phyloP scores from a whole-genome alignment of 2,888 invertebrate genomes.

The Gymnocheta viridis region DNA sequence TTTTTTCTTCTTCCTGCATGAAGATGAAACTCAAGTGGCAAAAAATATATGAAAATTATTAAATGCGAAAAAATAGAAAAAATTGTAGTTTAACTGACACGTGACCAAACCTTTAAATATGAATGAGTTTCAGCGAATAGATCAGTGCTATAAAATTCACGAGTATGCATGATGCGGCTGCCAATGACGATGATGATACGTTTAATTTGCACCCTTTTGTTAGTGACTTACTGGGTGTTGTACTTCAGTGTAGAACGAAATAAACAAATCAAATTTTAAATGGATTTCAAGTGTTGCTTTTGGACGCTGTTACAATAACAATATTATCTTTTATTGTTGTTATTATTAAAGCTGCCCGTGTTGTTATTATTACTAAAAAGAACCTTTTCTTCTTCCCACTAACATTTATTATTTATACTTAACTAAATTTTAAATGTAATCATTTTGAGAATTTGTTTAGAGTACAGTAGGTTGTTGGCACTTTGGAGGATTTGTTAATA shows the following conservation, averaged over 20 bases:
- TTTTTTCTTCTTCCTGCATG: slow-evolving; percentile 6
- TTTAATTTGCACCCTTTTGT: slow-evolving; percentile 69
- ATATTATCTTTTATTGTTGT: slow-evolving; percentile 54
- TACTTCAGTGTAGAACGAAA: slow-evolving; percentile 43
- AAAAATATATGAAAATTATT: slow-evolving; percentile 36
- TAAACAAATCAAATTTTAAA: slow-evolving; percentile 70
- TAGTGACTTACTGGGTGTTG: slow-evolving; percentile 4
- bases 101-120: slow-evolving; percentile 59
- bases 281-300: slow-evolving; percentile 69
- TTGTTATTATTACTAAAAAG: slow-evolving; percentile 45
- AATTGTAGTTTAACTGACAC: slow-evolving; percentile 62
- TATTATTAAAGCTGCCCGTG: slow-evolving; percentile 30
- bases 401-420: slow-evolving; percentile 34
- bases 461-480: not conserved
- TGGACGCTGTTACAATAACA: slow-evolving; percentile 57
- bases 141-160: slow-evolving; percentile 34
- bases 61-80: slow-evolving; percentile 35
- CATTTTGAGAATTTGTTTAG: not conserved
- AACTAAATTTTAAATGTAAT: slow-evolving; percentile 48
- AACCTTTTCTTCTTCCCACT: slow-evolving; percentile 16
- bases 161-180: slow-evolving; percentile 25
- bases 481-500: no score
- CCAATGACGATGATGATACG: slow-evolving; percentile 60
- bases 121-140: slow-evolving; percentile 31
- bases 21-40: slow-evolving; percentile 59